A percentile compares a stretch with the other conserved stretches of the same genome.
These are phyloP conservation scores for Alca torda DNA, from an alignment of 2,797 vertebrate genomes.

Conservation along the genomic window DNA sequence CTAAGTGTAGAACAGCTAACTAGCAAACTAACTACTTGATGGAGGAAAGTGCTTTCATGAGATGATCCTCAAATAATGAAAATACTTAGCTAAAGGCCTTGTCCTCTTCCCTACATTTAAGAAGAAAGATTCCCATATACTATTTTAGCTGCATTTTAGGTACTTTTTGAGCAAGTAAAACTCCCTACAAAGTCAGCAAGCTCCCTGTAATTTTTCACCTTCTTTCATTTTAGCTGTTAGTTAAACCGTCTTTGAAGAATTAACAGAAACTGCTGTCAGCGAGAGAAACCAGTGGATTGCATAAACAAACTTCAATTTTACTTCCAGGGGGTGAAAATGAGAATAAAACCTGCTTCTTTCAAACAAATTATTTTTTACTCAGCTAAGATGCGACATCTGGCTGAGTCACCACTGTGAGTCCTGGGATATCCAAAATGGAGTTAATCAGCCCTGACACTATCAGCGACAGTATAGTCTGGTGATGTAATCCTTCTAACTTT, in stretches of 20 bases:
- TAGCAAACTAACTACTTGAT: neutral
- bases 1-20: neutral
- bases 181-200: neutral
- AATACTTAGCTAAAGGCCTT: neutral
- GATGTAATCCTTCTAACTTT: neutral
- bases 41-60: neutral
- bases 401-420: neutral
- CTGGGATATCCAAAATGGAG: neutral
- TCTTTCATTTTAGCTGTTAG: neutral
- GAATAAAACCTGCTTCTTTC: neutral
- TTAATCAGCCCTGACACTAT: neutral
- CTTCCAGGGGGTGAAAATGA: neutral
- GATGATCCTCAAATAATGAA: neutral
- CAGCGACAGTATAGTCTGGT: neutral
- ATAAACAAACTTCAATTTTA: neutral
- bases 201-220: neutral
- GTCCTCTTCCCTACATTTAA: neutral
- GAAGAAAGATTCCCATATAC: neutral
- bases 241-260: conserved; percentile 2
- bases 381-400: neutral
- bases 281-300: neutral
- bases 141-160: neutral
- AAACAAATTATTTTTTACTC: neutral
- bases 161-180: neutral
- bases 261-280: neutral